Conservation (phyloP, 2,888 invertebrate species). For the Dascillus cervinus region DNA sequence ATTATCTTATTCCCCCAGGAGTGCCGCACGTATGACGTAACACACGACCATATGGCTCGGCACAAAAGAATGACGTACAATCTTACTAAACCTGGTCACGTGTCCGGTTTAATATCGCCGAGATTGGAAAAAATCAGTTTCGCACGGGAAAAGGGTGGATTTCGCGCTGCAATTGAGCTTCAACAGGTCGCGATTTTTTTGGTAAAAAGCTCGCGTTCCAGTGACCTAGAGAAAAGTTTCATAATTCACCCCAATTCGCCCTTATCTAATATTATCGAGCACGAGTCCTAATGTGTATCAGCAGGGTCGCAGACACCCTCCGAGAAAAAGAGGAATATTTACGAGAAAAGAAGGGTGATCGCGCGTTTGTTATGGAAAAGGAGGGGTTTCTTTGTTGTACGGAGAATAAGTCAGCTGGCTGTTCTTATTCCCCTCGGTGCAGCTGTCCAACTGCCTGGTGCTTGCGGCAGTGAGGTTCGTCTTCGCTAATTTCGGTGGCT, state of each 20-base stretch:
- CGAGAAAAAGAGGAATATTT: constrained; percentile 22
- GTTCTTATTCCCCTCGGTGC: constrained; percentile 25
- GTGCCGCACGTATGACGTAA: constrained; percentile 6
- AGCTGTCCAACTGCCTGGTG: constrained; percentile 22
- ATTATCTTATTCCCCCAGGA: neutral
- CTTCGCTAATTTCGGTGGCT: too few relatives aligned
- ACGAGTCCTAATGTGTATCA: constrained; percentile 17
- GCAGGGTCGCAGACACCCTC: constrained; percentile 10
- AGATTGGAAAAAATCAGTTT: neutral
- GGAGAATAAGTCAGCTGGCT: constrained; percentile 44
- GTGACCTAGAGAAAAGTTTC: constrained; percentile 27
- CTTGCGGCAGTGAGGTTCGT: too few relatives aligned
- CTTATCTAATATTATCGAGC: constrained; percentile 20
- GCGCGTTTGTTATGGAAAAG: constrained; percentile 26
- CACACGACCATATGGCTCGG: constrained; percentile 5
- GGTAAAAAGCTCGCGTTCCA: too few relatives aligned
- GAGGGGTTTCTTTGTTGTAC: constrained; percentile 41
- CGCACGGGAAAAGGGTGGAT: neutral
- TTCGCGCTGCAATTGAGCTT: neutral
- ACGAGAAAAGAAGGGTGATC: constrained; percentile 27
- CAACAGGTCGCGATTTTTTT: neutral
- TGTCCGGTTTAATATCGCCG: neutral
- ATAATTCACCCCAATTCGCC: constrained; percentile 23
- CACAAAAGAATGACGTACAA: constrained; percentile 5
- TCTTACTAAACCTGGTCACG: constrained; percentile 7